Evolutionary conservation across 2,888 invertebrate genomes (phyloP), one percentile per base, ranked within the genome.

Genomic region (Drosophila nr. perissopoda): DNA sequence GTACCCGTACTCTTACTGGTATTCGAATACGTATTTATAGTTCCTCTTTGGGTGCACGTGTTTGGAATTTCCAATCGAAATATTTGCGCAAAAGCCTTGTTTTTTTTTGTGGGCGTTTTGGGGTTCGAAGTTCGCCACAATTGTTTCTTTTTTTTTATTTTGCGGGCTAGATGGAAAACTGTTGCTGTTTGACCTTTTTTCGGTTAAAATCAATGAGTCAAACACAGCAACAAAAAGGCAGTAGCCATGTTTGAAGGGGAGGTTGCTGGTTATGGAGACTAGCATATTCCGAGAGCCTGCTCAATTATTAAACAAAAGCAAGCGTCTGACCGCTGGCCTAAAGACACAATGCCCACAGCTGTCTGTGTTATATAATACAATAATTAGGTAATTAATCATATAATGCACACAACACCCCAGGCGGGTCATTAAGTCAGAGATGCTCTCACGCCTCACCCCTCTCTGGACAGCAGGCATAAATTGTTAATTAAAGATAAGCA

Each of bases 301-400:
- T 71, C 73, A 69, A 73, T 76, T 78, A 80, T 83, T 80, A 76
- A 83, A 78, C 81, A 78, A 73, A 64, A 63, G 61, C 66, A 70
- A 63, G 54, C 25, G 25, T 29, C n/a, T 71, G 62, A 60, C 86
- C 81, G 63, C 70, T 16, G 33, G 53, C 71, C 73, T 76, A 54
- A 73, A 79, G 79, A 73, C 45, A 56, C 64, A 72, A 71, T 34
- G 61, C 71, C 71, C 69, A 33, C 82, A 83, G 81, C 78, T 72
- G 82, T 48, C 60, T 56, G 66, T 52, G 69, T 72, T 80, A 80
- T 72, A 67, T 76, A 74, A 77, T 69, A 78, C 72, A 87, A 87
- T 84, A 80, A 84, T 84, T 82, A 78, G 78, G 75, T 82, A 87
- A 82, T 87, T 87, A 82, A 84, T 84, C 84, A 84, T 74, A 86